Conservation (phyloP, 2,888 invertebrate genomes). For the Baronia brevicornis region DNA sequence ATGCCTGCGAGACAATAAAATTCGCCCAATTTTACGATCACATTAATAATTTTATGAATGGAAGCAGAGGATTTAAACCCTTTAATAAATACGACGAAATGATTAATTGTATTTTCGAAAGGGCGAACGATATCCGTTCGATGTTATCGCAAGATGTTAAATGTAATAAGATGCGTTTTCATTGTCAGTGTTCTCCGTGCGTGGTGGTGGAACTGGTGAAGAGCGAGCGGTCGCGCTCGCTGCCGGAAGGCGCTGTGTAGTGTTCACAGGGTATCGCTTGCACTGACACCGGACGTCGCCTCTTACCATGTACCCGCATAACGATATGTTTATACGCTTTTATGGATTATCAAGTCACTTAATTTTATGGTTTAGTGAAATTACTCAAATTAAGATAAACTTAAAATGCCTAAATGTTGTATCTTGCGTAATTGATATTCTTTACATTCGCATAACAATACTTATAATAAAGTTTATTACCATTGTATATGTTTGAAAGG, state of each 20-base stretch:
- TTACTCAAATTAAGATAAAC: too few species aligned
- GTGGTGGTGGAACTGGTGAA: conserved; percentile 30
- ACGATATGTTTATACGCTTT: too few species aligned
- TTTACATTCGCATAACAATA: too few species aligned
- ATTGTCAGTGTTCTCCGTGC: conserved; percentile 28
- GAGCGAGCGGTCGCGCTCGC: conserved; percentile 34
- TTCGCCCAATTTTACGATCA: conserved; percentile 75
- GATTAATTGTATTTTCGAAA: conserved; percentile 52
- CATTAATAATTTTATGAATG: conserved; percentile 77
- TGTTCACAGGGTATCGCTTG: conserved; percentile 72
- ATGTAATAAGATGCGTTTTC: conserved; percentile 33
- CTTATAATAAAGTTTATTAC: too few species aligned
- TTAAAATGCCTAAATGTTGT: too few species aligned
- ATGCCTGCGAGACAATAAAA: conserved; percentile 75
- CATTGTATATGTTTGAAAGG: too few species aligned
- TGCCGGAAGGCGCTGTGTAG: conserved; percentile 49
- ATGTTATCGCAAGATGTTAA: conserved; percentile 51
- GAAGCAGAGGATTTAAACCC: conserved; percentile 67
- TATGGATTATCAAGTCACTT: too few species aligned
- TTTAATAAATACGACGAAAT: conserved; percentile 60
- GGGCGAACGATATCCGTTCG: conserved; percentile 54
- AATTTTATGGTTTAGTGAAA: too few species aligned
- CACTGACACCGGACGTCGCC: conserved; percentile 62
- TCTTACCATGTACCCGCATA: conserved; percentile 22
- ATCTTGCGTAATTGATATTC: too few species aligned